These are phyloP conservation scores for Psittacula cyanocephala DNA, from an alignment of 2,113 vertebrate genomes.

Conservation along the genomic window DNA sequence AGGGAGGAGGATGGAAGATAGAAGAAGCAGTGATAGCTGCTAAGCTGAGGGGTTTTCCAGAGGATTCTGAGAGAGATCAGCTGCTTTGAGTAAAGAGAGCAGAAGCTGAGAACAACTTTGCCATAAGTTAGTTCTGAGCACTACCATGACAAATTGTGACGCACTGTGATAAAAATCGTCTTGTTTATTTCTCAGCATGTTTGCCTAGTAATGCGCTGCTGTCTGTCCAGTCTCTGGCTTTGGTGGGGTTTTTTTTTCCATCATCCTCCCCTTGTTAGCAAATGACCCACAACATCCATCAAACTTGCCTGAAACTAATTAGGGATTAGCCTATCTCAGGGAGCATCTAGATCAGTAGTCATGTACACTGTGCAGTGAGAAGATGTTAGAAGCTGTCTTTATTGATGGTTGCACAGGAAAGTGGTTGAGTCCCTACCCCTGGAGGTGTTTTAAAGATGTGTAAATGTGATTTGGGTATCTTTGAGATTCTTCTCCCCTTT, in stretches of 20 bases:
- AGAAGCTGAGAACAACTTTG: background rate
- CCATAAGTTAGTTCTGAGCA: background rate
- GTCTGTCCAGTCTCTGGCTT: background rate
- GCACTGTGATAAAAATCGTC: background rate
- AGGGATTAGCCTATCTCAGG: background rate
- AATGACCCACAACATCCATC: background rate
- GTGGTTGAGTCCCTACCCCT: background rate
- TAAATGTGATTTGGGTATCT: background rate
- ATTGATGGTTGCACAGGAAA: background rate
- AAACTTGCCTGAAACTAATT: background rate
- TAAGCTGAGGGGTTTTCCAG: background rate
- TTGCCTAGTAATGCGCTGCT: background rate
- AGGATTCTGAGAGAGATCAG: background rate
- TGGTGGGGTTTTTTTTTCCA: background rate
- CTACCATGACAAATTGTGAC: background rate
- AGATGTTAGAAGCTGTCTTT: background rate
- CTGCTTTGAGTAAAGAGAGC: background rate
- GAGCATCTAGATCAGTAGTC: background rate
- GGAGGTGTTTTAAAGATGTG: background rate
- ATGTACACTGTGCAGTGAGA: background rate
- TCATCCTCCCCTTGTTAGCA: background rate
- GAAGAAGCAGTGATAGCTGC: background rate
- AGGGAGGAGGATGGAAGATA: background rate
- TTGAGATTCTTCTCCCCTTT: background rate
- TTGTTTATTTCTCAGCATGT: background rate